Evolutionary conservation across 1,140 invertebrate species (phyloP), one percentile per base, ranked within the genome.

Genomic region (Platyura marginata): DNA sequence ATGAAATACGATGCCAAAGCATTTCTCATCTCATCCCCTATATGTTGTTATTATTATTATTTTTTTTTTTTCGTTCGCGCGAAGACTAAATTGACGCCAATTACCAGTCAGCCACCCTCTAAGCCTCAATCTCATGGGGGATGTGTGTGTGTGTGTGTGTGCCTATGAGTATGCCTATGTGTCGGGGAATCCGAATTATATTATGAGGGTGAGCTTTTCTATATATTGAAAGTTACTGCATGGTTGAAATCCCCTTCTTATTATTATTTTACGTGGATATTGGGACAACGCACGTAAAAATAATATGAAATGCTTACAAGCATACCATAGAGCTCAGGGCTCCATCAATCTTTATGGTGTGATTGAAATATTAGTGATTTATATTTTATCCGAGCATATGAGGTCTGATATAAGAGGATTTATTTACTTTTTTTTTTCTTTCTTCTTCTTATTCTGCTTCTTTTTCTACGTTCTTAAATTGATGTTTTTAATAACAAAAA

Each of bases 41-140:
- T 18, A 13, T 19, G 25, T 41, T 41, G 15, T 41, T 41, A 25
- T 41, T 41, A 21, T 41, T 29, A 41, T 41, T 41, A 41, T 41
- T 41, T 13, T n/a, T n/a, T n/a, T n/a, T n/a, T 38, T 38, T 38
- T 38, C 36, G 18, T 38, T 38, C 19, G 32, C 34, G 40, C 21
- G 44, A 46, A 42, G 32, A 46, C 40, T 38, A 46, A 46, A 46
- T 46, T 46, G 44, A 46, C 33, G 44, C 44, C 44, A 46, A 46
- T 46, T 46, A 46, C 44, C 44, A 46, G 44, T 37, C 44, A 45
- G 16, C 23, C 44, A 35, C 44, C 39, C 44, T 38, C 42, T 38
- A 38, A 38, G 36, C 41, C 22, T 33, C n/a, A 42, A 25, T 34
- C 41, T 36, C 41, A 22, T 34, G 22, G 32, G 41, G 32, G 18